Conservation (phyloP, 2,113 vertebrate species). For the Jaculus jaculus region DNA sequence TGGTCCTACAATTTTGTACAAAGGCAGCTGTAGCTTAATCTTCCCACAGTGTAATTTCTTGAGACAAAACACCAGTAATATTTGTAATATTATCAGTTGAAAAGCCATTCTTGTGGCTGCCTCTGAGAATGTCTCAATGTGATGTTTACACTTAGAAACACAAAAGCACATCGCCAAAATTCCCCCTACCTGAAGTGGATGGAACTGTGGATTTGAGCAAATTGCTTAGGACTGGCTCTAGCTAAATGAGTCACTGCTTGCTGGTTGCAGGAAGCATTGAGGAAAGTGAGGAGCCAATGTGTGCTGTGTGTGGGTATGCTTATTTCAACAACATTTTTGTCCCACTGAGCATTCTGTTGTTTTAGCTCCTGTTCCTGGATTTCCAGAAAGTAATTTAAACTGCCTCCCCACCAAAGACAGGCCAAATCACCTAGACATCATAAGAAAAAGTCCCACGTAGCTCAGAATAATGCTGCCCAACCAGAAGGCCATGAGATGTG, state of each 20-base stretch:
- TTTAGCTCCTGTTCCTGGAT: not conserved
- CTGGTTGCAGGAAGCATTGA: not conserved
- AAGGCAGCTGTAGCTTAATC: slow-evolving; percentile 61
- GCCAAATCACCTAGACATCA: not conserved
- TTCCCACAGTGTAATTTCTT: slow-evolving; percentile 75
- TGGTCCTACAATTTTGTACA: slow-evolving; percentile 55
- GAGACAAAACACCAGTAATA: slow-evolving; percentile 71
- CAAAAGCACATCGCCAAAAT: not conserved
- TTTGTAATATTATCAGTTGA: slow-evolving; percentile 69
- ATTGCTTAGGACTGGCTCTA: not conserved
- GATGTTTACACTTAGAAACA: not conserved
- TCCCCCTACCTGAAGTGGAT: not conserved
- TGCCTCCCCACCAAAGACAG: not conserved
- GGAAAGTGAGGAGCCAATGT: not conserved
- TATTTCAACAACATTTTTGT: not conserved
- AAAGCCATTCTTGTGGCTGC: slow-evolving; percentile 67
- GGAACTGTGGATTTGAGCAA: not conserved
- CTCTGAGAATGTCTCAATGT: slow-evolving; percentile 68
- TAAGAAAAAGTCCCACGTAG: too few species aligned
- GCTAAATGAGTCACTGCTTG: not conserved
- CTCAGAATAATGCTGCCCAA: not conserved
- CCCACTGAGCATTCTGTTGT: not conserved
- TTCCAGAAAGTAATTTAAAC: slow-evolving; percentile 14
- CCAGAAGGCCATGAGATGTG: not conserved
- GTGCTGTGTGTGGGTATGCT: not conserved